Conservation (phyloP, 2,113 vertebrate genomes). For the Harpagus bidentatus region DNA sequence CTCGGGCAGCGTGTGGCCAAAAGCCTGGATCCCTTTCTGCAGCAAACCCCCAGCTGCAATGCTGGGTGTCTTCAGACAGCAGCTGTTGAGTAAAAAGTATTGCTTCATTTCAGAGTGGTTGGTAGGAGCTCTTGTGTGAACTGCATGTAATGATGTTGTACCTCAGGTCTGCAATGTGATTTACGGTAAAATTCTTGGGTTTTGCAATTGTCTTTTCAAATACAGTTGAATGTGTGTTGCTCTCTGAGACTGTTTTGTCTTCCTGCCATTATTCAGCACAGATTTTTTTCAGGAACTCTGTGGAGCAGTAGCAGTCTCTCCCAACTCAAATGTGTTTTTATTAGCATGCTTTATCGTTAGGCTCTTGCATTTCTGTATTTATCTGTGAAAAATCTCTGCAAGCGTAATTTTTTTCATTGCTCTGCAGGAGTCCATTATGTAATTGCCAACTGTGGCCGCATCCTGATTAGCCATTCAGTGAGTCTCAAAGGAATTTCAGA, state of each 20-base stretch:
- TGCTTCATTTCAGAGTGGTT: background rate
- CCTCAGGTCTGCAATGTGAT: background rate
- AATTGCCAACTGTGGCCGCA: background rate
- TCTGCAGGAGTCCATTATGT: background rate
- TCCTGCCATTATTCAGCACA: background rate
- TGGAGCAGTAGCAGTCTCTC: background rate
- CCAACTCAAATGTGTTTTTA: background rate
- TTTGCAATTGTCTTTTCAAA: background rate
- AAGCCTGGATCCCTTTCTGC: background rate
- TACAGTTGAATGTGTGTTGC: fast-evolving
- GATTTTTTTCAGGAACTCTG: background rate
- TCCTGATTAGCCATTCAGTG: background rate
- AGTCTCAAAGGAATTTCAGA: background rate
- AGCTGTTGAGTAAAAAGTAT: background rate
- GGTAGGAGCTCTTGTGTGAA: background rate
- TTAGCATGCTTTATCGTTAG: background rate
- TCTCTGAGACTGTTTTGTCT: background rate
- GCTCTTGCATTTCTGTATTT: background rate
- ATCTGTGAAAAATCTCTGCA: background rate
- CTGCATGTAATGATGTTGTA: background rate
- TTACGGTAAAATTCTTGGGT: background rate
- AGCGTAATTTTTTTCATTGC: background rate
- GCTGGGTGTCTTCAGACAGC: background rate
- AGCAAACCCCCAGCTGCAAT: background rate
- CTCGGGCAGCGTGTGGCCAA: background rate